Evolutionary conservation across 2,113 vertebrate genomes (phyloP).

Genomic region (Anseranas semipalmata): DNA sequence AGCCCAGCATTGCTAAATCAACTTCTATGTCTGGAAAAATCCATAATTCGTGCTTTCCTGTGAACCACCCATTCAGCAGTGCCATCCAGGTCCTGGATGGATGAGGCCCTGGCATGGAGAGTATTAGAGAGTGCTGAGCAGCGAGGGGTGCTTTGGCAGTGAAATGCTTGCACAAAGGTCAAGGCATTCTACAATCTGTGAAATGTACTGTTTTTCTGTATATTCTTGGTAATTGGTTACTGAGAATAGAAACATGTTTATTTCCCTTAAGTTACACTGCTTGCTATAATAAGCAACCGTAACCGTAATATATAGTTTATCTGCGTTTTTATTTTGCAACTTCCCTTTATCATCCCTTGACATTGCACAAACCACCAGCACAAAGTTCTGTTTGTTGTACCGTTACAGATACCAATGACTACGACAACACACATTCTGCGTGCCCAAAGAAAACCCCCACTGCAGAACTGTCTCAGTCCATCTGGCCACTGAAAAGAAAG

Average conservation of each 20-base stretch:
- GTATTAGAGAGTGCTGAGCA: not conserved
- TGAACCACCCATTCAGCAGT: not conserved
- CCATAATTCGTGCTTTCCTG: not conserved
- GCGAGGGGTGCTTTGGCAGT: not conserved
- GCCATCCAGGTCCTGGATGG: not conserved
- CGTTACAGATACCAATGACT: not conserved
- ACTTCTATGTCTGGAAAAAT: not conserved
- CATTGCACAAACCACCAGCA: not conserved
- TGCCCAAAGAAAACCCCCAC: not conserved
- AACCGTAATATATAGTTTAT: not conserved
- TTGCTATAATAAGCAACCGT: slow-evolving; percentile 9
- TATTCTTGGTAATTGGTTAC: not conserved
- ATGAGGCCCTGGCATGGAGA: not conserved
- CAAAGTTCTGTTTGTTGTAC: slow-evolving; percentile 9
- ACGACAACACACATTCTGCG: accelerated
- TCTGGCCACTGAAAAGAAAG: not conserved
- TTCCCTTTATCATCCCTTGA: not conserved
- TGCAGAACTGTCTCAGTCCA: not conserved
- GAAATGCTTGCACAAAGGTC: not conserved
- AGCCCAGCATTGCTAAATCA: slow-evolving; percentile 5
- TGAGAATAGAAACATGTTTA: not conserved
- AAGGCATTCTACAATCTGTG: not conserved
- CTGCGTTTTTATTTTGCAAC: not conserved
- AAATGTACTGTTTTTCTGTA: not conserved
- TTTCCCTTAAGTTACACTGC: slow-evolving; percentile 11